Evolutionary conservation across 2,888 invertebrate genomes (phyloP), one percentile per base, ranked within the genome.

Genomic region (Alentia gelatinosa): DNA sequence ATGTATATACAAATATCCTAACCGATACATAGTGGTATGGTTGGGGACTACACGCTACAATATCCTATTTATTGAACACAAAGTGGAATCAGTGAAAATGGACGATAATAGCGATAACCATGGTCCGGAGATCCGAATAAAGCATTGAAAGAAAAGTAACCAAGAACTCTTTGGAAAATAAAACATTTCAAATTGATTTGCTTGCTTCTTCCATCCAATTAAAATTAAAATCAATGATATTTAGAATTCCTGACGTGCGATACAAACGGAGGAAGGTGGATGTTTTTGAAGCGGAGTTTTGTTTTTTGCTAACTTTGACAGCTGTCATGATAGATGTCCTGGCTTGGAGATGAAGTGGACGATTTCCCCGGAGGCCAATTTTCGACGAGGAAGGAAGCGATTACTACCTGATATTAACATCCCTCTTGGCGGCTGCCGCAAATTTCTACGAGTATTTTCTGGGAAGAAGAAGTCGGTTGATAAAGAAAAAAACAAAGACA

Each of bases 271-370:
- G n/a, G 56, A n/a, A 19, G 23, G 3, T 56, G 56, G 19, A n/a
- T 12, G n/a, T 74, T 26, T 74, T 74, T 74, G 15, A 26, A 30
- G 33, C 74, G n/a, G 12, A 74, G 74, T 4, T 74, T 74, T 26
- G 30, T 74, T 79, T 79, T 79, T 79, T 39, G n/a, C n/a, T 79
- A 35, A 35, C 37, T 33, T 23, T 79, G 79, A 79, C 79, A 79
- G 79, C 79, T 79, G 79, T 79, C 79, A 5, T 35, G 79, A 79
- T 35, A 33, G n/a, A 56, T 56, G 56, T 56, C 56, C 56, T n/a
- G 23, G 23, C 19, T 56, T n/a, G 56, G 56, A n/a, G 56, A 3
- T 56, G 12, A 3, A n/a, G 56, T n/a, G n/a, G 9, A 12, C 3
- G 19, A 19, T 12, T 56, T n/a, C 19, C 9, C 56, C 12, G 5